phyloP scores from a whole-genome alignment of 2,797 vertebrate species.

The Anolis apletophallus region DNA sequence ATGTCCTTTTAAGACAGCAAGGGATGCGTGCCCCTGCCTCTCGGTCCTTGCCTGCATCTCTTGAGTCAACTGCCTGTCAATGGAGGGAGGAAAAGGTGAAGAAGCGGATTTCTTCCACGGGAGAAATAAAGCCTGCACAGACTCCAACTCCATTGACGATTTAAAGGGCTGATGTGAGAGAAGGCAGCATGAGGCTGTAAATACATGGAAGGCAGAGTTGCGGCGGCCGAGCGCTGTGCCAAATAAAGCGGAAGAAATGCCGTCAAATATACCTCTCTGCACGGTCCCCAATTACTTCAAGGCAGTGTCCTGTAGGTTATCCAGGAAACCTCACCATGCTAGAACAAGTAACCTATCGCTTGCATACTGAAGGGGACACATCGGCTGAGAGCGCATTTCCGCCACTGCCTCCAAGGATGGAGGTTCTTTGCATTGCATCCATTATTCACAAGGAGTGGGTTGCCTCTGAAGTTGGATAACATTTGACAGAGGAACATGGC shows the following conservation, averaged over 20 bases:
- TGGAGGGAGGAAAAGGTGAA: neutral
- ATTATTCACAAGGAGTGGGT: conserved; percentile 18
- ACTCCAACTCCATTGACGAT: too few species aligned
- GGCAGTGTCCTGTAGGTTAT: conserved; percentile 47
- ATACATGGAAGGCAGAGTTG: conserved; percentile 22
- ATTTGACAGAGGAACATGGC: neutral
- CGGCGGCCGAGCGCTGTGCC: conserved; percentile 12
- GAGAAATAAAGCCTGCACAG: neutral
- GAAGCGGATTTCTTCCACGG: neutral
- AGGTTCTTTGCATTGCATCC: neutral
- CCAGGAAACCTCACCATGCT: conserved; percentile 32
- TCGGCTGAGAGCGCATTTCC: conserved; percentile 34
- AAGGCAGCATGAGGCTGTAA: conserved; percentile 26
- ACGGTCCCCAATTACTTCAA: conserved; percentile 42
- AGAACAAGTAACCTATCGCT: conserved; percentile 39
- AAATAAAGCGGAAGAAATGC: conserved; percentile 62
- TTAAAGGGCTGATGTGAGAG: conserved; percentile 43
- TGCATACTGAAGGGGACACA: conserved; percentile 27
- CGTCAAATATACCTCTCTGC: conserved; percentile 37
- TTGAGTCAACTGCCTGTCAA: conserved; percentile 33
- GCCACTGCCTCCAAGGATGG: neutral
- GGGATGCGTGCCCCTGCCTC: neutral
- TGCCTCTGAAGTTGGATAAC: conserved; percentile 27
- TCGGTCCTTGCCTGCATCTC: fast-evolving
- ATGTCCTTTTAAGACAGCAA: neutral